Evolutionary conservation across 2,888 invertebrate genomes (phyloP).

Genomic region (Drosophila neoperkinsi): DNA sequence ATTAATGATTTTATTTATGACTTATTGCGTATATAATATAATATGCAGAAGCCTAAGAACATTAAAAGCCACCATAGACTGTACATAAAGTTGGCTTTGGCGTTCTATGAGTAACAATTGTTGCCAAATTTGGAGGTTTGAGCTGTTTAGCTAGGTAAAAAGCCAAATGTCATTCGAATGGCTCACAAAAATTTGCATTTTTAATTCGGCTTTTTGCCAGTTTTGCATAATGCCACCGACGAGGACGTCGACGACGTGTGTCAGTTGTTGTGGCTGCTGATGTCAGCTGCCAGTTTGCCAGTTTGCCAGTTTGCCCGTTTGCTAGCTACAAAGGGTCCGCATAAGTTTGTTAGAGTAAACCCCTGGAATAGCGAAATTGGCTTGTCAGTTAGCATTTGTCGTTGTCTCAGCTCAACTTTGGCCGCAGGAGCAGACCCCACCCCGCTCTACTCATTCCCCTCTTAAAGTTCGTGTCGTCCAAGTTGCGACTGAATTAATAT

Average conservation of each 20-base stretch:
- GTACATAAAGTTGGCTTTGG: background rate
- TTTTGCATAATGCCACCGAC: constrained; percentile 74
- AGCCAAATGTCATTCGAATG: constrained; percentile 48
- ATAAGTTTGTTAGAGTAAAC: constrained; percentile 45
- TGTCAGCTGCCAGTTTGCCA: constrained; percentile 50
- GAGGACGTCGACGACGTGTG: constrained; percentile 61
- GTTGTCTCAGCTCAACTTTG: constrained; percentile 64
- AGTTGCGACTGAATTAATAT: constrained; percentile 75
- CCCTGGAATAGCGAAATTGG: constrained; percentile 71
- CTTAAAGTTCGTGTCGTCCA: constrained; percentile 47
- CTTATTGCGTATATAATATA: constrained; percentile 2
- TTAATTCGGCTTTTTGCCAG: constrained; percentile 74
- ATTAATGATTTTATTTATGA: background rate
- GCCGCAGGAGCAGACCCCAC: constrained; percentile 34
- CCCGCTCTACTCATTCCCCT: background rate
- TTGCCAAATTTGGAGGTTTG: constrained; percentile 28
- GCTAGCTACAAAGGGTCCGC: constrained; percentile 64
- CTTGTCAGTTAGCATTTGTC: constrained; percentile 81
- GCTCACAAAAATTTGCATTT: constrained; percentile 73
- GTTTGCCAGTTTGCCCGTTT: constrained; percentile 41
- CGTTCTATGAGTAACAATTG: constrained; percentile 23
- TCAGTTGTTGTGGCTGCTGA: constrained; percentile 62
- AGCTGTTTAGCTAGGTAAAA: constrained; percentile 34
- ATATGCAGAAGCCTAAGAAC: background rate
- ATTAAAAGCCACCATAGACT: background rate